These are phyloP conservation scores for Bombyx mori DNA, from an alignment of 1,140 invertebrate species.

Conservation along the genomic window DNA sequence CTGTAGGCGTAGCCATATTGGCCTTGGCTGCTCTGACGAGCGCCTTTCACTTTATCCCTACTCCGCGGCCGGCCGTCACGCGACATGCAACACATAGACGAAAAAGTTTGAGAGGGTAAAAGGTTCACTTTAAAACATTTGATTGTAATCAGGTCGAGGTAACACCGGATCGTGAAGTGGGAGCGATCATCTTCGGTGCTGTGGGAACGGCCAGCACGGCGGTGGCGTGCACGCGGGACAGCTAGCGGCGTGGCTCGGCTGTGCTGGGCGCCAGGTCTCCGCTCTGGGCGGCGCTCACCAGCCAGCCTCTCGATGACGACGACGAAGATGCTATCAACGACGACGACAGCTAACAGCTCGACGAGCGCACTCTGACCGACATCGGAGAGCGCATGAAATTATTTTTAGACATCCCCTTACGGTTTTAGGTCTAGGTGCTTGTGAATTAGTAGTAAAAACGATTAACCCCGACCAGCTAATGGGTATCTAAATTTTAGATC, in stretches of 20 bases:
- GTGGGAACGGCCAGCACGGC: slow-evolving; percentile 63
- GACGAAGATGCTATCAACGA: slow-evolving; percentile 44
- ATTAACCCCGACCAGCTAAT: too few species aligned
- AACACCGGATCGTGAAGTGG: slow-evolving; percentile 71
- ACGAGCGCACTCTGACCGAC: slow-evolving; percentile 60
- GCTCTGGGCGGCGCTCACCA: slow-evolving; percentile 77
- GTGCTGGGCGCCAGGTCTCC: slow-evolving; percentile 73
- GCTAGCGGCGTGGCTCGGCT: slow-evolving; percentile 69
- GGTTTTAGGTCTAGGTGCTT: slow-evolving; percentile 30
- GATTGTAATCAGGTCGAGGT: slow-evolving; percentile 57
- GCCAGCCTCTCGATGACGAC: slow-evolving; percentile 70
- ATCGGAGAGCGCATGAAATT: slow-evolving; percentile 72
- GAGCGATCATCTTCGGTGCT: slow-evolving; percentile 54
- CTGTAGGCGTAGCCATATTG: too few species aligned
- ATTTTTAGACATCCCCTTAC: slow-evolving; percentile 71
- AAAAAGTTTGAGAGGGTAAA: too few species aligned
- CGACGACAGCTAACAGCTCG: slow-evolving; percentile 70
- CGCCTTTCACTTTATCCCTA: too few species aligned
- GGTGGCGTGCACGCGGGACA: slow-evolving; percentile 55
- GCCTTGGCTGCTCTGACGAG: too few species aligned
- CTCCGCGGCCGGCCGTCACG: too few species aligned
- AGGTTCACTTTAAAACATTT: too few species aligned
- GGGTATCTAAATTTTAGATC: too few species aligned
- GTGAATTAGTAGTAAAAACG: too few species aligned
- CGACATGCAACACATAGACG: too few species aligned